Base-by-base conservation (phyloP, 1,140 invertebrate genomes). In the Galleria mellonella region DNA sequence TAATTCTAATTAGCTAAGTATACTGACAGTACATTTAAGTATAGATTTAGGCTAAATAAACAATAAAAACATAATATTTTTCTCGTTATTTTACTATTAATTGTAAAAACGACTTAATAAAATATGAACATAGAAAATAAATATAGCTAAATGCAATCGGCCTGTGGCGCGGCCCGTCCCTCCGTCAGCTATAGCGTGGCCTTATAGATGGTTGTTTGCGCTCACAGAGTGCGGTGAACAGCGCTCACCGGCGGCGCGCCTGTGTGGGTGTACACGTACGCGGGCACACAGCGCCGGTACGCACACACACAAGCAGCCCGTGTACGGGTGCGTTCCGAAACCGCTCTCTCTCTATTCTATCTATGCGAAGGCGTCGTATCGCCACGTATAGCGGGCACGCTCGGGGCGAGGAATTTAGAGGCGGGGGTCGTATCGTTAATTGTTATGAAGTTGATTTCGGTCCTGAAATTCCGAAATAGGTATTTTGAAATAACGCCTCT, bases 181-280 rank as follows among this genome's bases (percentile, higher is more conserved):
- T 82, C 67, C 62, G 78, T 83, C 78, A 74, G 75, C 81, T 85
- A 85, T 85, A 85, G 82, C 82, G 82, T 85, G 82, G 82, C 82
- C 82, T 85, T 85, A 85, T 85, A 85, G 82, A 84, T 84, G 81
- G 81, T 84, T 84, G 81, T 84, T 84, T 84, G 81, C 81, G 81
- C 81, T 84, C 81, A 84, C 81, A 84, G 81, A 84, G 81, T 84
- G 81, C 81, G 78, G 81, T 84, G 81, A 84, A 84, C 81, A 84
- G 81, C 81, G 81, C 81, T 84, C 81, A 83, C 77, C 79, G 77
- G 76, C 69, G 60, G 39, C 63, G 59, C 44, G 63, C n/a, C 51
- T 55, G 81, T 84, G 81, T 81, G 78, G 47, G 75, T 55, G 72
- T 58, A 56, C 62, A 56, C 62, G 55, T 52, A 60, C 71, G 55